Evolutionary conservation across 2,113 vertebrate genomes (phyloP).

Genomic region (Caranx ignobilis): DNA sequence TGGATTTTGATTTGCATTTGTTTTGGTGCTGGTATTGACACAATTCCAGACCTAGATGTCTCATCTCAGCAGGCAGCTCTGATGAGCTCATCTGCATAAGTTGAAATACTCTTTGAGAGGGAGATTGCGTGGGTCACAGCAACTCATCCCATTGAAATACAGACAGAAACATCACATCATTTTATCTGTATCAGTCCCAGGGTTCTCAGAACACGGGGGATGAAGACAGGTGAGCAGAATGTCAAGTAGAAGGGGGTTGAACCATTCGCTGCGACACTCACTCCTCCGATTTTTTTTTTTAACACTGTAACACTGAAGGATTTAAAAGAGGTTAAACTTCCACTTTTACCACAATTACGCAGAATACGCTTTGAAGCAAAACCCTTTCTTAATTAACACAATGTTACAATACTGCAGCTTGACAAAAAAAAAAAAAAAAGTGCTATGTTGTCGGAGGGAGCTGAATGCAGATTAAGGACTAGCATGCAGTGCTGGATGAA

Average conservation of each 20-base stretch:
- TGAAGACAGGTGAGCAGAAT: slow-evolving; percentile 80
- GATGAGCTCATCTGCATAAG: slow-evolving; percentile 86
- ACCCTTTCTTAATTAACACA: slow-evolving; percentile 71
- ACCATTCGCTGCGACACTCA: slow-evolving; percentile 64
- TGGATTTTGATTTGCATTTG: slow-evolving; percentile 86
- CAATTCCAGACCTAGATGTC: slow-evolving; percentile 85
- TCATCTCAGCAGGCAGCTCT: slow-evolving; percentile 83
- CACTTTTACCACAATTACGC: slow-evolving; percentile 69
- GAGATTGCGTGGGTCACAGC: slow-evolving; percentile 84
- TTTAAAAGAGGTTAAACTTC: slow-evolving; percentile 74
- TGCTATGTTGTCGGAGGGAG: slow-evolving; percentile 59
- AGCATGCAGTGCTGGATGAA: slow-evolving; percentile 73
- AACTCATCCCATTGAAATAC: slow-evolving; percentile 80
- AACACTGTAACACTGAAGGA: slow-evolving; percentile 55
- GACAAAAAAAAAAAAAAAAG: slow-evolving; percentile 65
- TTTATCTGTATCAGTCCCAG: slow-evolving; percentile 78
- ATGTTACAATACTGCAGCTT: slow-evolving; percentile 51
- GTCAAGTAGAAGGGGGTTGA: slow-evolving; percentile 74
- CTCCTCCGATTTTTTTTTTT: slow-evolving; percentile 38
- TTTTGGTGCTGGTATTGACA: slow-evolving; percentile 84
- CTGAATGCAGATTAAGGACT: slow-evolving; percentile 80
- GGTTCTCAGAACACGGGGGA: slow-evolving; percentile 66
- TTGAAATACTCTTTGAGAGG: slow-evolving; percentile 84
- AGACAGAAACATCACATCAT: slow-evolving; percentile 80
- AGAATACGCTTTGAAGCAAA: slow-evolving; percentile 70